Base-by-base conservation (phyloP, 2,797 vertebrate genomes). In the Acrossocheilus wenchowensis region DNA sequence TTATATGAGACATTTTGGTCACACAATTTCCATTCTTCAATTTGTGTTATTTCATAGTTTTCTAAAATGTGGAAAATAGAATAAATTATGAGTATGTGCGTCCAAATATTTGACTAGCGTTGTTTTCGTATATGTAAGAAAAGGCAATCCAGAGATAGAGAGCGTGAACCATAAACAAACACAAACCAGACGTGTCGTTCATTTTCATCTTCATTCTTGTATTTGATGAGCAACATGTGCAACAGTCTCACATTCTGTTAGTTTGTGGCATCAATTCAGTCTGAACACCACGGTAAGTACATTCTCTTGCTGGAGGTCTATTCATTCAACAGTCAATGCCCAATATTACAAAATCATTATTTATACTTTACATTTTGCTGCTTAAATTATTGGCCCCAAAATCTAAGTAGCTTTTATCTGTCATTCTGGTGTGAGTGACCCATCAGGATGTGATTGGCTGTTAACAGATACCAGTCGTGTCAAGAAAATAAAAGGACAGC, bases 161-260 rank as follows among this genome's bases (percentile, higher is more conserved):
- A 14, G 85, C 69, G 75, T 60, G n/a, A 77, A 84, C 71, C 26
- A 91, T 72, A 86, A 50, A 89, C 86, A 80, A 87, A 77, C 39
- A 84, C 39, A 88, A 78, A 48, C 19, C 69, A 82, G 4, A 34
- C 66, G 85, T 64, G 69, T 64, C 14, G 36, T 84, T 78, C 68
- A 21, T 57, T 91, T 92, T 48, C n/a, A 71, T 84, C 80, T 89
- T 87, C 84, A 92, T 88, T 83, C 88, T 92, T 94, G 90, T 94
- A 94, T 94, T 94, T 93, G 87, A 91, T 90, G 87, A 91, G 69
- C 90, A 90, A 90, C 93, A 89, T 90, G 94, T 91, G 92, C 90
- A 92, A 92, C 91, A 90, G 82, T 82, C 82, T 87, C 73, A 68
- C 89, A 89, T 88, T 88, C 66, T 45, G 75, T 90, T 93, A 88